Evolutionary conservation across 1,140 invertebrate genomes (phyloP), one percentile per base, ranked within the genome.

Genomic region (Brachionus calyciflorus): DNA sequence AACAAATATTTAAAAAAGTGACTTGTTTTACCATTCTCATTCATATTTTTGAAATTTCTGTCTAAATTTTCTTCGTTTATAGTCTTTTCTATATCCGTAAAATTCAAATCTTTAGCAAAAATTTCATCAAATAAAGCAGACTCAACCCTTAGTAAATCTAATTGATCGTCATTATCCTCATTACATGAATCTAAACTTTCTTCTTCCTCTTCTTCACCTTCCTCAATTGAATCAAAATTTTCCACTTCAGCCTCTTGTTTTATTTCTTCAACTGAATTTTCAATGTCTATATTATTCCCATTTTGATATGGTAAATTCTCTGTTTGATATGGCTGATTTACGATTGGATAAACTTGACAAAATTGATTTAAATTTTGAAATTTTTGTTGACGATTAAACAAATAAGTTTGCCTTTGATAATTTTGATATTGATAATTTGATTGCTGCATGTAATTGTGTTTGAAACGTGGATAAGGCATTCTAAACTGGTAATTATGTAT

Each of bases 321-420:
- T 44, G 60, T 7, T 44, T 65, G 60, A 26, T 24, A 4, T 24
- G 41, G 60, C 1, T 17, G 60, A 14, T 44, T 41, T 17, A 41
- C 24, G 24, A n/a, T 30, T 5, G 37, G n/a, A 4, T 65, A 44
- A 28, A 19, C 41, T 12, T 19, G 60, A 5, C n/a, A 17, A 65
- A 65, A 65, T 44, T 65, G 60, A 26, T 65, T 65, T 24, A 65
- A 65, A 24, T 65, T 65, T 19, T 65, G 40, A 44, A 65, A 65
- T 24, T 37, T 44, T 65, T 37, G 17, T 44, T 65, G 60, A 24
- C 60, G 28, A 44, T 65, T 65, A 24, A 44, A 6, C 37, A 65
- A 65, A 44, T 65, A 65, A 17, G 2, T 46, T 10, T 65, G 60
- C 44, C 60, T 65, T 12, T 60, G 55, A 12, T 37, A 17, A n/a